phyloP scores from a whole-genome alignment of 2,113 vertebrate species.

The Tachysurus vachellii region DNA sequence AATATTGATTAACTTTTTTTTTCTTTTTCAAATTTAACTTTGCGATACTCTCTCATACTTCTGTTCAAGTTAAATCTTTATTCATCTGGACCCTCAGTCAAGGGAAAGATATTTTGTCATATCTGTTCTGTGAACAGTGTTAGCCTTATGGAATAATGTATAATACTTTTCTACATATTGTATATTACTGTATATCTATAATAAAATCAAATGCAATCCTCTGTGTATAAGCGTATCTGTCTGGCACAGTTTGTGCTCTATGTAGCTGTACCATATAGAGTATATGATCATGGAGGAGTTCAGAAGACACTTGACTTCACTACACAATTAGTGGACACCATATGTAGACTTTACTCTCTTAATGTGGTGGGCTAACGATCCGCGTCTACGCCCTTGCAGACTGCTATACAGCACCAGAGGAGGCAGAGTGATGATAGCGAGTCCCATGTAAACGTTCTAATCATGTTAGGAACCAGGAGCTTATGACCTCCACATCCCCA shows the following conservation, averaged over 20 bases:
- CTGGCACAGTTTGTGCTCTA: too few species aligned
- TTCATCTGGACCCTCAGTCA: neutral
- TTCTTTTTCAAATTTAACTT: neutral
- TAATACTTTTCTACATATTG: neutral
- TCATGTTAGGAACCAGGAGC: conserved; percentile 52
- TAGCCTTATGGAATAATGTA: neutral
- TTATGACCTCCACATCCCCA: conserved; percentile 49
- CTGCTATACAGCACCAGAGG: conserved; percentile 38
- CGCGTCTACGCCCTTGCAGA: neutral
- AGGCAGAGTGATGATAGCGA: neutral
- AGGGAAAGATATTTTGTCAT: neutral
- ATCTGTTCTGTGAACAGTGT: neutral
- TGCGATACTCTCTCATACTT: neutral
- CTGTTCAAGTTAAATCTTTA: neutral
- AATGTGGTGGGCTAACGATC: conserved; percentile 22
- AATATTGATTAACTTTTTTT: neutral
- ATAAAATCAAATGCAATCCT: neutral
- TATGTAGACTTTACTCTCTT: neutral
- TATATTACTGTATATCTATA: neutral
- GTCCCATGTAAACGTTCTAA: conserved; percentile 54
- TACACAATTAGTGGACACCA: neutral
- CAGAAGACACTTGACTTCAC: neutral
- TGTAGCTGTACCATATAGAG: neutral
- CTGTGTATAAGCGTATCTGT: too few species aligned
- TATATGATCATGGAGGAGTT: neutral